A percentile compares a stretch with the other conserved stretches of the same genome.
Evolutionary conservation across 2,113 vertebrate species (phyloP).

Genomic region (Sebastes schlegelii): DNA sequence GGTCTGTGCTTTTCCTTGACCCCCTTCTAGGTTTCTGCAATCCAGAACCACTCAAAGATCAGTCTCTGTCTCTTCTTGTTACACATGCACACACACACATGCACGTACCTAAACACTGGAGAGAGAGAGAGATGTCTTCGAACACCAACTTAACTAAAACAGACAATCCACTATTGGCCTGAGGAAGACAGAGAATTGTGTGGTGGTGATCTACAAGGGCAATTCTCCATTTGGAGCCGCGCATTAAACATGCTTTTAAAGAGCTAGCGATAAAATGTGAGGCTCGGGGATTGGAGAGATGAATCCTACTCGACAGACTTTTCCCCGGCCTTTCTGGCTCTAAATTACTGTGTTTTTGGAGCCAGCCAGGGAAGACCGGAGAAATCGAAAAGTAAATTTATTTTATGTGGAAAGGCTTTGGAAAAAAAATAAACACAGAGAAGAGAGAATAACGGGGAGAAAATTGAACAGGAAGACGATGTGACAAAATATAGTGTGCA

Average conservation of each 20-base stretch:
- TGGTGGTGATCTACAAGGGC: constrained; percentile 67
- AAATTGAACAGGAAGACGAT: not conserved
- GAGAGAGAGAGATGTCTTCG: not conserved
- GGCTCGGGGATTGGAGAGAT: constrained; percentile 60
- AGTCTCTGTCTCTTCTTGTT: constrained; percentile 18
- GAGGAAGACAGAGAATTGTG: constrained; percentile 56
- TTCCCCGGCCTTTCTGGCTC: constrained; percentile 43
- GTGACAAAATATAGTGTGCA: not conserved
- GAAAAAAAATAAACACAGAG: not conserved
- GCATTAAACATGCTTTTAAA: constrained; percentile 75
- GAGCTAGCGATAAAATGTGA: constrained; percentile 65
- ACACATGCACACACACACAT: not conserved
- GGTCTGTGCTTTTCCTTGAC: constrained; percentile 29
- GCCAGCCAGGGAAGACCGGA: constrained; percentile 3
- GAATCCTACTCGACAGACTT: constrained; percentile 67
- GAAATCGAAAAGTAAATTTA: constrained; percentile 46
- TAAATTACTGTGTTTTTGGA: constrained; percentile 61
- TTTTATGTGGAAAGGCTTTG: constrained; percentile 28
- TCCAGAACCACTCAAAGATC: constrained; percentile 29
- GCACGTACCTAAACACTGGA: not conserved
- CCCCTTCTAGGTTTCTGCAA: constrained; percentile 10
- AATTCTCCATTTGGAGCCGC: constrained; percentile 69
- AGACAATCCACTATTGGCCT: constrained; percentile 45
- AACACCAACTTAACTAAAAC: constrained; percentile 49
- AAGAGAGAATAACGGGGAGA: not conserved